Evolutionary conservation across 1,140 invertebrate species (phyloP).

Genomic region (Neuroterus valhalla): DNA sequence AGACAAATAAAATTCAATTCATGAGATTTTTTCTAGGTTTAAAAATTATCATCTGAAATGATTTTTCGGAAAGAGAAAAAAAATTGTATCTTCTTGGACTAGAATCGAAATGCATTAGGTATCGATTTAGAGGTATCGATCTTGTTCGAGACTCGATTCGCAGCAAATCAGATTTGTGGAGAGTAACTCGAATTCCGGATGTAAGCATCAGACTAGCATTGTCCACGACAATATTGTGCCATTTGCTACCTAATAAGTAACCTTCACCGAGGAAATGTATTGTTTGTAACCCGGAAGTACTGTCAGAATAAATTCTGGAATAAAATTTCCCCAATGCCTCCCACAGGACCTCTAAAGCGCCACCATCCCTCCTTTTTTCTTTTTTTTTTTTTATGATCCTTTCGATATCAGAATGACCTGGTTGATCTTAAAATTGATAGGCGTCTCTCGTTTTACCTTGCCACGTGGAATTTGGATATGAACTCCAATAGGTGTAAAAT

Average conservation of each 20-base stretch:
- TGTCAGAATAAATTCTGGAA: neutral
- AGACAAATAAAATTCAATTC: no score
- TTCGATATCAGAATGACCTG: neutral
- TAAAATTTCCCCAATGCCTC: neutral
- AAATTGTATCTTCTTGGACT: neutral
- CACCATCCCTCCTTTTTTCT: neutral
- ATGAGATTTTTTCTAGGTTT: no score
- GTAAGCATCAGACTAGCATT: neutral
- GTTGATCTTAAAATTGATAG: neutral
- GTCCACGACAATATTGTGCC: neutral
- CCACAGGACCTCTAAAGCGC: neutral
- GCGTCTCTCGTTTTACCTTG: neutral
- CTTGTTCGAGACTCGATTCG: neutral
- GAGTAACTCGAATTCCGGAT: neutral
- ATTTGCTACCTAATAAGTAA: neutral
- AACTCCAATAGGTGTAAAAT: no score
- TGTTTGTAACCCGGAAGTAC: neutral
- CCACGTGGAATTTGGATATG: neutral
- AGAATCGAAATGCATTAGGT: neutral
- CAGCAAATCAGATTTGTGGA: neutral
- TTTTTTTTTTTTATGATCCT: neutral
- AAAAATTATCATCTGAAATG: no score
- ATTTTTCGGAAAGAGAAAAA: no score
- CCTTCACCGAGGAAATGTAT: neutral
- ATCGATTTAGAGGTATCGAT: neutral